Base-by-base conservation (phyloP, 2,888 invertebrate genomes). In the Sturmia bella region DNA sequence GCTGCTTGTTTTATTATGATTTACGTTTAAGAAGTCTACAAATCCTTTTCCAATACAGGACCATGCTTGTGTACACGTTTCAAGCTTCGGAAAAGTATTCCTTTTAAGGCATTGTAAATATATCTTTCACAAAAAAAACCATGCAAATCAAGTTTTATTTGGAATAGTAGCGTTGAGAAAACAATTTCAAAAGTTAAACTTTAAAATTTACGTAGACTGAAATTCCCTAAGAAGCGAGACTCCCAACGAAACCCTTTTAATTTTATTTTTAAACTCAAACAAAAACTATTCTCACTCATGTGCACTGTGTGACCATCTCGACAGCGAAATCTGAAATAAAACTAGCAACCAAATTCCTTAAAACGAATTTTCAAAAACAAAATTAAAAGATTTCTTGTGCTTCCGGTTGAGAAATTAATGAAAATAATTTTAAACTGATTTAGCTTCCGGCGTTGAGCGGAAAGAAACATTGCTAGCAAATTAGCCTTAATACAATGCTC, bases 341-440 rank as follows among this genome's bases (percentile, higher is more conserved):
- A 24, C 24, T 50, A 54, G 54, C 41, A 27, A 32, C 21, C n/a
- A 52, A 72, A 43, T 50, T 17, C 37, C 56, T 32, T 32, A 32
- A 11, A 56, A 54, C 68, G 17, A 17, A 54, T 27, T 27, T 17
- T 2, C n/a, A 12, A 48, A 19, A 72, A 52, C n/a, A 54, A 76
- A 69, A 61, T 32, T 69, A 19, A 45, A 69, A 69, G 48, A 66
- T n/a, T 56, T 24, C n/a, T 72, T 57, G 1, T 64, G 64, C 74
- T 78, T 82, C 74, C 82, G 74, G 59, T 59, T 66, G 54, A 78
- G 37, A 70, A 78, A 82, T 78, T 78, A 82, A 82, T 66, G 74
- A 75, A 82, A 78, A 82, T 82, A 70, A 82, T 78, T 82, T 75
- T 82, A 75, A 82, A 82, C 82, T 82, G 78, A 82, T 82, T 82